Evolutionary conservation across 2,888 invertebrate species (phyloP), one percentile per base, ranked within the genome.

Genomic region (Emmelina monodactyla): DNA sequence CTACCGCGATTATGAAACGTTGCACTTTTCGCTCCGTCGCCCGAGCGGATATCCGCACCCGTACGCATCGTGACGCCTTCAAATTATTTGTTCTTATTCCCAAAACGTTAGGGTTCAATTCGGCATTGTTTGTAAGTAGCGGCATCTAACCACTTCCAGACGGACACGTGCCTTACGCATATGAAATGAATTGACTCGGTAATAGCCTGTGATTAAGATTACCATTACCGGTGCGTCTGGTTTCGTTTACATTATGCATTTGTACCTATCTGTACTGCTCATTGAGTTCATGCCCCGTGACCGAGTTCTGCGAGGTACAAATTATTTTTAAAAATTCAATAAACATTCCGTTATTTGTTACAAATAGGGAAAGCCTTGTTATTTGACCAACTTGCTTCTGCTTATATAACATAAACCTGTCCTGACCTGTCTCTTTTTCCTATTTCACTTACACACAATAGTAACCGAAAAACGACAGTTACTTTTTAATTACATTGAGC

Each of bases 21-120:
- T 53, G 49, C 54, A 51, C 49, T 47, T 51, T 37, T 38, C 44
- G 47, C 51, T 57, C n/a, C n/a, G 11, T 25, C 25, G 25, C 9
- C 25, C 48, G 53, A 53, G 51, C 71, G 73, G 76, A 73, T 65
- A 68, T 72, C 75, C 71, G 65, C 55, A 59, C 58, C 55, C 53
- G 56, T 51, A 51, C 50, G 31, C n/a, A 25, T 7, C 19, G 32
- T n/a, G 2, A 14, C 14, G 3, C 6, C 9, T 7, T 12, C 13
- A 29, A 13, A 14, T 14, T 14, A 11, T 13, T 16, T 16, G 9
- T 12, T 14, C 14, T 13, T 29, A 9, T 2, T 13, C 12, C 16
- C 16, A n/a, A 11, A 32, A 28, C 31, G 3, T 7, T 25, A 25
- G 11, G 25, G 25, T n/a, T 25, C 25, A 25, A 16, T 22, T 11